phyloP scores from a whole-genome alignment of 2,113 vertebrate genomes.

The Heteronetta atricapilla region DNA sequence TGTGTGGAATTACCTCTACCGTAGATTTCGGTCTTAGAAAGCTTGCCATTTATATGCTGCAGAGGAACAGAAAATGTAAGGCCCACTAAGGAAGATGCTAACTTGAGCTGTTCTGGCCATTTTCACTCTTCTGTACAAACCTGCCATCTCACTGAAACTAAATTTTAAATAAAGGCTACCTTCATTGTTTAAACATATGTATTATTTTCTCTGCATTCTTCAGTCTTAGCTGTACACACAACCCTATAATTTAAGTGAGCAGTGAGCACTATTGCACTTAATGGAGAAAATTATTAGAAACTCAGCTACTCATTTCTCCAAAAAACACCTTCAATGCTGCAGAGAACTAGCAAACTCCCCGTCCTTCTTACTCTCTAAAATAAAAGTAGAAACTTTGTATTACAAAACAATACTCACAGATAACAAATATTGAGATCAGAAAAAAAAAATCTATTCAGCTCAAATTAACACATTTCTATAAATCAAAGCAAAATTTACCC shows the following conservation, averaged over 20 bases:
- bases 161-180: not conserved
- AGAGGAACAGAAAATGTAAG: not conserved
- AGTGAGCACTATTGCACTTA: not conserved
- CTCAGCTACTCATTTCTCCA: not conserved
- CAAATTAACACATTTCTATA: slow-evolving; percentile 62
- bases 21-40: slow-evolving; percentile 51
- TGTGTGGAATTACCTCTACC: slow-evolving; percentile 78
- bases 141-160: not conserved
- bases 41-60: not conserved
- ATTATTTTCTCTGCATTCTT: not conserved
- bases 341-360: not conserved
- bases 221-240: not conserved
- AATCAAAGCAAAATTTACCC: slow-evolving; percentile 61
- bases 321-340: not conserved
- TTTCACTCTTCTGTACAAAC: not conserved
- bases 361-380: not conserved
- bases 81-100: not conserved
- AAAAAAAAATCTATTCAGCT: slow-evolving; percentile 16
- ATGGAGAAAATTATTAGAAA: not conserved
- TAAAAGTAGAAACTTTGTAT: slow-evolving; percentile 47
- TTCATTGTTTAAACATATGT: not conserved
- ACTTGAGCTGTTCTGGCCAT: not conserved
- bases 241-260: not conserved
- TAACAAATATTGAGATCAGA: slow-evolving; percentile 29
- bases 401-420: slow-evolving; percentile 18